These are phyloP conservation scores for Ctena decussata DNA, from an alignment of 2,888 invertebrate species.

Conservation along the genomic window DNA sequence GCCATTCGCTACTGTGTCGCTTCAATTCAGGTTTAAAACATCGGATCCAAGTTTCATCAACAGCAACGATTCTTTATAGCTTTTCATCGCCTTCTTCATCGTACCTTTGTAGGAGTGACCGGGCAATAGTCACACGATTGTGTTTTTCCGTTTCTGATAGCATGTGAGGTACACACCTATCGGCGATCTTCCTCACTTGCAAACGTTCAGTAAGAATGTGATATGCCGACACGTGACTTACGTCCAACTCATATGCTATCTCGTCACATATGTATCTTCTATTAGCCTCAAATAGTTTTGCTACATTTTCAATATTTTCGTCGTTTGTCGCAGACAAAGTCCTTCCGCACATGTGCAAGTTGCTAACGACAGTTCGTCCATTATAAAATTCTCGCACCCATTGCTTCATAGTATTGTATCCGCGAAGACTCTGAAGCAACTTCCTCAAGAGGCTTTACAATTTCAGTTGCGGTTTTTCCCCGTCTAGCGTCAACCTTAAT, in stretches of 20 bases:
- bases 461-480: neutral
- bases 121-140: neutral
- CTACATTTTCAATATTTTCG: neutral
- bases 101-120: neutral
- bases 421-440: neutral
- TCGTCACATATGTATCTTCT: too few relatives aligned
- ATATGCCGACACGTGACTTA: too few relatives aligned
- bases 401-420: neutral
- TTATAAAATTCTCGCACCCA: neutral
- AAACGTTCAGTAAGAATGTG: too few relatives aligned
- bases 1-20: neutral
- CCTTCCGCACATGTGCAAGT: neutral
- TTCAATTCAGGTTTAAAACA: slow-evolving; percentile 1
- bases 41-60: slow-evolving; percentile 19
- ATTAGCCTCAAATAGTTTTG: too few relatives aligned
- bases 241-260: too few relatives aligned
- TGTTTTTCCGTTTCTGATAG: too few relatives aligned
- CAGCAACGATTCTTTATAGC: slow-evolving; percentile 14
- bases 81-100: slow-evolving; percentile 7
- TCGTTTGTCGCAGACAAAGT: neutral
- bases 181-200: too few relatives aligned
- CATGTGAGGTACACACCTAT: too few relatives aligned
- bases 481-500: slow-evolving; percentile 1
- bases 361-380: neutral
- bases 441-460: neutral